Evolutionary conservation across 2,888 invertebrate species (phyloP), one percentile per base, ranked within the genome.

Genomic region (Heterodera filipjevi): DNA sequence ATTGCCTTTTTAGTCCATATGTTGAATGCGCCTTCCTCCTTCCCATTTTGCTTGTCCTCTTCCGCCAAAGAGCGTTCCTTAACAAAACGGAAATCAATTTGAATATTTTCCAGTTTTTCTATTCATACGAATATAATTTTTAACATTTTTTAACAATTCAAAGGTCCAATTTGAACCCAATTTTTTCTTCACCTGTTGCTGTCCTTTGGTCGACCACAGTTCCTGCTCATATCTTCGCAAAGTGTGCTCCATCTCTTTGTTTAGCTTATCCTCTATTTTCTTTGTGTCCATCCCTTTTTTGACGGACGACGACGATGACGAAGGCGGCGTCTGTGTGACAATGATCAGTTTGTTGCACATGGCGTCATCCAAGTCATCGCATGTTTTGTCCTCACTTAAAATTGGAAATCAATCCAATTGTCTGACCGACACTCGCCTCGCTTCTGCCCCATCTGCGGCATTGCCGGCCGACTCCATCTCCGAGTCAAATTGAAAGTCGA

Each of bases 221-320:
- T 96, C 96, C 89, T 96, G 95, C 90, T 99, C 98, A 86, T 98
- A 99, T 87, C 95, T 94, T 89, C 93, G 93, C 32, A 99, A 92
- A n/a, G 98, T 98, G 90, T 98, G 96, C 86, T 96, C 96, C 86
- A 99, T 99, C 68, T 95, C 94, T 91, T 95, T 94, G 86, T 94
- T 95, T 86, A 97, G 91, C 89, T 97, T 96, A 90, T 96, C 91
- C 95, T 94, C 30, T 81, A 77, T 66, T 82, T 83, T 88, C 95
- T 96, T 0, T 95, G 95, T 3, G 95, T 95, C 68, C 1, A 1
- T n/a, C 30, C 66, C 46, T 64, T 44, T 75, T 64, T 33, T 75
- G n/a, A 12, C n/a, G 27, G 27, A 3, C n/a, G 53, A 53, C 71
- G 95, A 82, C 12, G 89, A 89, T 86, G 27, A 3, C n/a, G 82